Evolutionary conservation across 1,140 invertebrate species (phyloP).

Genomic region (Philotrypesis tridentata): DNA sequence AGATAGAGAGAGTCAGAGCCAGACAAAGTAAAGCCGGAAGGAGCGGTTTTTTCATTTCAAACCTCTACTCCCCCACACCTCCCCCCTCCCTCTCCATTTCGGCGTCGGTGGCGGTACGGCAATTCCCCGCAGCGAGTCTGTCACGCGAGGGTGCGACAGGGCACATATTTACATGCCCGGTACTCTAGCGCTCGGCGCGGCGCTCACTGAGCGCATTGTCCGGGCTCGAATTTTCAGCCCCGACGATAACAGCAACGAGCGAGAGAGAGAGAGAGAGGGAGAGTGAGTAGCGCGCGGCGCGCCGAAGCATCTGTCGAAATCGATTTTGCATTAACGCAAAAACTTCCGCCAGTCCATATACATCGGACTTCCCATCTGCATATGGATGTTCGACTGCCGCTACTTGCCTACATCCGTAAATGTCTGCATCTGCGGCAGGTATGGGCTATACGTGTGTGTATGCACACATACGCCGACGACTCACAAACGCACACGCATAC

Average conservation of each 20-base stretch:
- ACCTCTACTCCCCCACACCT: background rate
- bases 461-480: background rate
- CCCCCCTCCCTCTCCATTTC: background rate
- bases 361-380: background rate
- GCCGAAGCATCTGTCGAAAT: constrained; percentile 31
- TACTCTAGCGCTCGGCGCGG: background rate
- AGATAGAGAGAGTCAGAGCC: no score
- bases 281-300: no score
- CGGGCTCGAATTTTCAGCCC: background rate
- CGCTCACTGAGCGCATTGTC: no score
- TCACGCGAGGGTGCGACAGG: background rate
- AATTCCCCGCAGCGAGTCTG: background rate
- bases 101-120: background rate
- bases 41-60: constrained; percentile 12
- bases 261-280: background rate
- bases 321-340: constrained; percentile 44
- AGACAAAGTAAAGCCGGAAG: background rate
- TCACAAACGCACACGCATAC: no score
- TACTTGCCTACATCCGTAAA: no score
- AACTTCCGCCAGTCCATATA: constrained; percentile 35
- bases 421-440: background rate
- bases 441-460: no score
- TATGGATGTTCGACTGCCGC: no score
- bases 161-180: background rate
- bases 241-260: background rate